phyloP scores from a whole-genome alignment of 2,113 vertebrate genomes.

The Scolopax mira region DNA sequence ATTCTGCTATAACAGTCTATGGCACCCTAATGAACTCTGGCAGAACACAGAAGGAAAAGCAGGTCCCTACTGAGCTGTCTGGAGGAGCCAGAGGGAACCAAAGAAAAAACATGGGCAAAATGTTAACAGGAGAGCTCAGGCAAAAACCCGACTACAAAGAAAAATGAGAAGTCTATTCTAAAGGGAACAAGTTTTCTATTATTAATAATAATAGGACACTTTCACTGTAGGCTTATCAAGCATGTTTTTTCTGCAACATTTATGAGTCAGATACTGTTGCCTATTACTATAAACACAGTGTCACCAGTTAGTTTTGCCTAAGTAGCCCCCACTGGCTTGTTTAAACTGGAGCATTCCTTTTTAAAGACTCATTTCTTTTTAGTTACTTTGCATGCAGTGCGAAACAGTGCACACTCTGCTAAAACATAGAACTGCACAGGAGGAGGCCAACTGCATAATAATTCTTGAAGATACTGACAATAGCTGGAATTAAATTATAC shows the following conservation, averaged over 20 bases:
- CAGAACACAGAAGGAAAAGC: constrained; percentile 22
- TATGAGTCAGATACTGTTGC: not conserved
- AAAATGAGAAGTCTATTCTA: constrained; percentile 11
- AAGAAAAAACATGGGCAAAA: not conserved
- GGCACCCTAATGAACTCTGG: constrained; percentile 32
- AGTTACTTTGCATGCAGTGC: constrained; percentile 17
- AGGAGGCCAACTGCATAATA: constrained; percentile 21
- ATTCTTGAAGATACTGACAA: constrained; percentile 36
- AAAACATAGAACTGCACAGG: constrained; percentile 41
- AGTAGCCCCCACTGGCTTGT: constrained; percentile 24
- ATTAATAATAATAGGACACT: not conserved
- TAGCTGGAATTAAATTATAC: constrained; percentile 13
- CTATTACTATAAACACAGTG: not conserved
- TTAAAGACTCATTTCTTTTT: constrained; percentile 7
- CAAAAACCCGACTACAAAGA: not conserved
- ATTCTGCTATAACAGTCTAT: not conserved
- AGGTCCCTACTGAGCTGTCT: not conserved
- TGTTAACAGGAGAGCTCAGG: not conserved
- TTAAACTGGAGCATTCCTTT: constrained; percentile 53
- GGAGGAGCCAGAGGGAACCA: not conserved
- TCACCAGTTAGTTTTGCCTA: constrained; percentile 29
- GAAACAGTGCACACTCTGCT: constrained; percentile 19
- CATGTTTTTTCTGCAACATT: not conserved
- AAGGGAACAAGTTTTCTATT: not conserved
- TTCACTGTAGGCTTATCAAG: not conserved